Conservation (phyloP, 2,113 vertebrate species). For the Corythornis madagascariensis region DNA sequence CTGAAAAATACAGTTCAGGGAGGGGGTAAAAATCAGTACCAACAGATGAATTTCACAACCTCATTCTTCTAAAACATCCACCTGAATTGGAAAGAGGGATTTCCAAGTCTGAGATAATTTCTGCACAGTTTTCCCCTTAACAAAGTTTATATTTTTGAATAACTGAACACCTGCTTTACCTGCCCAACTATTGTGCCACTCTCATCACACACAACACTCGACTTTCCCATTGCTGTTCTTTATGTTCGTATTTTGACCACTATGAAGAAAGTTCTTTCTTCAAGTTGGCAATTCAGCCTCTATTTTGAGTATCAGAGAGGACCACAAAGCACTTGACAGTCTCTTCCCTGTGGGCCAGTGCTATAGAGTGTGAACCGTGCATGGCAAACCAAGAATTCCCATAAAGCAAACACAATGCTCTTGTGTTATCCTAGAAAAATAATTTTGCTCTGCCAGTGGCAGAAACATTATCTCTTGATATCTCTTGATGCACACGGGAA, state of each 20-base stretch:
- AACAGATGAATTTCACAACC: background rate
- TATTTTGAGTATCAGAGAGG: background rate
- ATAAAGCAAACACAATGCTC: background rate
- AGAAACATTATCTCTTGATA: background rate
- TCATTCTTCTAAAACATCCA: background rate
- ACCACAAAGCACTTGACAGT: background rate
- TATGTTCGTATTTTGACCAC: background rate
- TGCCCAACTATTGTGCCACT: background rate
- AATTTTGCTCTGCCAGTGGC: background rate
- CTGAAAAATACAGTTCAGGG: background rate
- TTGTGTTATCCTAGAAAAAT: background rate
- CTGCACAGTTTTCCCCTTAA: background rate
- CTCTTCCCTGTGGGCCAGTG: background rate
- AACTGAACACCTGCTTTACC: background rate
- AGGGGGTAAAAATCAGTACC: background rate
- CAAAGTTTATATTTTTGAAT: background rate
- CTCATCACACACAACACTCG: background rate
- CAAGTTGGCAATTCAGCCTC: background rate
- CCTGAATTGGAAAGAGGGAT: background rate
- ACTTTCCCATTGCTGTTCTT: background rate
- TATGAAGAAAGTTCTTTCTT: background rate
- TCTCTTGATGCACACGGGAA: fast-evolving
- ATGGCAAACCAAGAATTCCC: background rate
- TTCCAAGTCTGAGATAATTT: background rate
- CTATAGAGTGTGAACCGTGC: background rate